phyloP scores from a whole-genome alignment of 53 echinoderm and acorn worm species.

The Actinopyga echinites region DNA sequence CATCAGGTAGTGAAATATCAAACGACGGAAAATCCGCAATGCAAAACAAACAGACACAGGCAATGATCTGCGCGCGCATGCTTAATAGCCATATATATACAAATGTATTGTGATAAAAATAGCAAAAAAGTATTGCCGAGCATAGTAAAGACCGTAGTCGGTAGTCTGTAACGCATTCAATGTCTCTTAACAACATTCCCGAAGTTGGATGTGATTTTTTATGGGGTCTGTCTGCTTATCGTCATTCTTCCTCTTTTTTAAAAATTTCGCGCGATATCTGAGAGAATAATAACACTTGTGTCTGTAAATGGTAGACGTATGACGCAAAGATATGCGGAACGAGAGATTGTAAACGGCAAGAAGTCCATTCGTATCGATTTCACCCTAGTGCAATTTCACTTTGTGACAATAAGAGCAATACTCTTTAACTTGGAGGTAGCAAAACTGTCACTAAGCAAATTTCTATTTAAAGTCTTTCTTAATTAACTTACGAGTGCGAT shows the following conservation, averaged over 20 bases:
- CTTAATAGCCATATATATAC: too few species aligned
- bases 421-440: not conserved
- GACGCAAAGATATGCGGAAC: not conserved
- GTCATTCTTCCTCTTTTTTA: not conserved
- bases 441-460: constrained; percentile 20
- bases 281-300: constrained; percentile 15
- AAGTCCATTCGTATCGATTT: constrained; percentile 23
- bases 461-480: constrained; percentile 25
- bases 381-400: not conserved
- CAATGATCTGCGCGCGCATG: too few species aligned
- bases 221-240: too few species aligned
- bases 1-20: too few species aligned
- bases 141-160: too few species aligned
- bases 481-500: constrained; percentile 25
- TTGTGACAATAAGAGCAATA: constrained; percentile 6
- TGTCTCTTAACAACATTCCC: too few species aligned
- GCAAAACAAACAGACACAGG: too few species aligned
- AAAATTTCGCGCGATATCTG: not conserved
- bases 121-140: too few species aligned
- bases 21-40: too few species aligned
- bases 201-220: too few species aligned
- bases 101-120: too few species aligned
- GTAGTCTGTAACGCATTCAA: too few species aligned
- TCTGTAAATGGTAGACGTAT: constrained; percentile 1
- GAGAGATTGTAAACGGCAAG: not conserved